Percentiles rank a stretch among this genome's conserved stretches.
These are phyloP conservation scores for Heliconius ethilla DNA, from an alignment of 2,888 invertebrate genomes.

Conservation along the genomic window DNA sequence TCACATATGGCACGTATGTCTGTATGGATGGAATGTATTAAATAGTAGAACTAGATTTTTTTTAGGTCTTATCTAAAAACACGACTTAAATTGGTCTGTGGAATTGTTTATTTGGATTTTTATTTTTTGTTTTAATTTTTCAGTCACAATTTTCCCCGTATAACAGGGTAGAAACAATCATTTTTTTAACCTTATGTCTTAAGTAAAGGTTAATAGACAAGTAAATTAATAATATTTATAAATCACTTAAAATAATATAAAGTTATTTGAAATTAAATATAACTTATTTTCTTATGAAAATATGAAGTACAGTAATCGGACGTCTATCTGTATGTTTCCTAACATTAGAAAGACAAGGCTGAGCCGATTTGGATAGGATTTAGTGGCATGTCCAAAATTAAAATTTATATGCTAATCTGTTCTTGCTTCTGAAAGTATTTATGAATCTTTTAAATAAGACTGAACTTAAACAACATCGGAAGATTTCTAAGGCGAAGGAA, in stretches of 20 bases:
- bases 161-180: too few relatives aligned
- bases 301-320: not conserved
- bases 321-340: too few relatives aligned
- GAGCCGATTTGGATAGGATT: not conserved
- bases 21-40: conserved; percentile 35
- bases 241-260: too few relatives aligned
- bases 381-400: not conserved
- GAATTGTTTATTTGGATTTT: not conserved
- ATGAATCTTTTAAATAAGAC: not conserved
- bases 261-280: too few relatives aligned
- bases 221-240: too few relatives aligned
- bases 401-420: not conserved
- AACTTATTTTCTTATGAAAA: not conserved
- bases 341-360: not conserved
- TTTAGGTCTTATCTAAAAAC: conserved; percentile 26
- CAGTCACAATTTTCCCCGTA: too few relatives aligned
- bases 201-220: too few relatives aligned
- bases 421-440: not conserved
- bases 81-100: not conserved
- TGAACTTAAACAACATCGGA: not conserved
- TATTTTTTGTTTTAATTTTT: not conserved
- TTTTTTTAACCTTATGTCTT: too few relatives aligned
- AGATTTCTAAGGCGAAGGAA: not conserved
- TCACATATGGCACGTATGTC: conserved; percentile 36
- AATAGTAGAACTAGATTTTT: conserved; percentile 35